Conservation (phyloP, 23 tunicate species). For the Clavelina lepadiformis region DNA sequence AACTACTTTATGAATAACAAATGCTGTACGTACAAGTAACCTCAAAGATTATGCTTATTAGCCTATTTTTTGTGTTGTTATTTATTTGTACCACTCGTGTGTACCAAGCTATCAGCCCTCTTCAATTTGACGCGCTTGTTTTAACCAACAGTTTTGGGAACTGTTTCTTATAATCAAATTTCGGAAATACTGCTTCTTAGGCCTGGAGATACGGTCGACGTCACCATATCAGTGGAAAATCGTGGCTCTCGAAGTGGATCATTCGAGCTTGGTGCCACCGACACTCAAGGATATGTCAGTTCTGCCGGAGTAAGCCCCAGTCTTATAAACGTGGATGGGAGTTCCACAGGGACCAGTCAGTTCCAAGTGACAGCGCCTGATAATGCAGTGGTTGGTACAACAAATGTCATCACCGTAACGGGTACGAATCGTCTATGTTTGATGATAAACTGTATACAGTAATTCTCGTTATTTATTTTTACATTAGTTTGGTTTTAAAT, state of each 20-base stretch:
- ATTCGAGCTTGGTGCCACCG: slow-evolving; percentile 19
- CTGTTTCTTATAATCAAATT: too few species aligned
- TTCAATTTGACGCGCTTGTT: too few species aligned
- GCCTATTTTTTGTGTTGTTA: too few species aligned
- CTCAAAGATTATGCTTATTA: too few species aligned
- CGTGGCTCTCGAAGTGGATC: background rate
- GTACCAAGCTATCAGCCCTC: too few species aligned
- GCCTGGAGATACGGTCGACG: slow-evolving; percentile 4
- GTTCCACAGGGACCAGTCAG: background rate
- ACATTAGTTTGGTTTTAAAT: too few species aligned
- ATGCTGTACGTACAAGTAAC: too few species aligned
- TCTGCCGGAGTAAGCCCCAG: slow-evolving; percentile 7
- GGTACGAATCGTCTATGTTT: too few species aligned
- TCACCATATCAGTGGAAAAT: slow-evolving; percentile 9
- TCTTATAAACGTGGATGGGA: slow-evolving; percentile 1
- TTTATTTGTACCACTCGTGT: too few species aligned
- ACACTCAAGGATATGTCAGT: slow-evolving; percentile 15
- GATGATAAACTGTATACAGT: too few species aligned
- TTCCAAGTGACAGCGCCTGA: background rate
- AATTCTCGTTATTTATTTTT: too few species aligned
- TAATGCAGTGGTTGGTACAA: slow-evolving; percentile 11
- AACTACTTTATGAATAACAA: background rate
- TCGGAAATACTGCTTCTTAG: background rate
- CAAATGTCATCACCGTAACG: slow-evolving; percentile 22
- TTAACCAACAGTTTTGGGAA: too few species aligned